Evolutionary conservation across 1,140 invertebrate genomes (phyloP), one percentile per base, ranked within the genome.

Genomic region (Pentalonia nigronervosa): DNA sequence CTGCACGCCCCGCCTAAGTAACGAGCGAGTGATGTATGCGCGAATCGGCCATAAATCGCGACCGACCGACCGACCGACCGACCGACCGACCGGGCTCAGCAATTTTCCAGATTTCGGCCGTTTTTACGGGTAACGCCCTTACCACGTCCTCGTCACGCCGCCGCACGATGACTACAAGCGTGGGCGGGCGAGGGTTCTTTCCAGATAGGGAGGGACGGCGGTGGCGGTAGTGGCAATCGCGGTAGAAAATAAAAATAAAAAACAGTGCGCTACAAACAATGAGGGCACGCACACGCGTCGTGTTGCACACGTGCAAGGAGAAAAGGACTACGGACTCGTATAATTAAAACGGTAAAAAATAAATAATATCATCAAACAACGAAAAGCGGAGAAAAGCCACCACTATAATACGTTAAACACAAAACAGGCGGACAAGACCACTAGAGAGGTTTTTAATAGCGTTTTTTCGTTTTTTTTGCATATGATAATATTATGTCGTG

Each of bases 91-190:
- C 84, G 45, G 30, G 84, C 36, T 48, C 47, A 48, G 47, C 20
- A 87, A 87, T 87, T 87, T 87, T 87, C 86, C 45, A 87, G 86
- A 87, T 87, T 87, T 87, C 25, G 36, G 86, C 47, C 20, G 47
- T 87, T 87, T 87, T 87, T 87, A 48, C 45, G 83, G 23, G 20
- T 41, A 76, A 67, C 81, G 81, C 81, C 34, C 81, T 2, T 3
- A 67, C 34, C 34, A 41, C 20, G 17, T 21, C 36, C 36, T 4
- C 21, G 21, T 9, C 34, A 21, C 20, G 17, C 34, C 2, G n/a
- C 17, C 9, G 30, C 11, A 67, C 1, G 60, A n/a, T 14, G 30
- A n/a, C 30, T 20, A n/a, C 2, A 14, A 76, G 30, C n/a, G 30
- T 0, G 14, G 0, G 11, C 41, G 41, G 41, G 41, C 41, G 41